A percentile compares a stretch with the other conserved stretches of the same genome.
Conservation (phyloP, 2,888 invertebrate species). For the Yponomeuta plumbellus region DNA sequence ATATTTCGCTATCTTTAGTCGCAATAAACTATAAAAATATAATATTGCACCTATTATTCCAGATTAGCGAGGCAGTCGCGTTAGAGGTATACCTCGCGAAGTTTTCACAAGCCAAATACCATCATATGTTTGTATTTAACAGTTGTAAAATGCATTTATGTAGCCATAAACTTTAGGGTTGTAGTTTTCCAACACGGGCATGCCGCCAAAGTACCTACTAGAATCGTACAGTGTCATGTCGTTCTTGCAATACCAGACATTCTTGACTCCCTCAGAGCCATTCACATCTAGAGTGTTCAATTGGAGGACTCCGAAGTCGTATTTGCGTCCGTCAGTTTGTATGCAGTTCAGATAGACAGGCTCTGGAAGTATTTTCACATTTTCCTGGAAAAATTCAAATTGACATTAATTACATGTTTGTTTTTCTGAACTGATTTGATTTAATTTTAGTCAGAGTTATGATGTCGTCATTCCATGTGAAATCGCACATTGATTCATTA, state of each 20-base stretch:
- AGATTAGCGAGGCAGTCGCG: too few relatives aligned
- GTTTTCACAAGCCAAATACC: not conserved
- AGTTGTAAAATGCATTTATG: constrained; percentile 87
- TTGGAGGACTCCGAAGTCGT: constrained; percentile 90
- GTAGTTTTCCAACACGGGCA: constrained; percentile 83
- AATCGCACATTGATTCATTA: too few relatives aligned
- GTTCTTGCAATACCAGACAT: constrained; percentile 87
- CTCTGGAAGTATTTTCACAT: constrained; percentile 80
- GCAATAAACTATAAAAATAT: too few relatives aligned
- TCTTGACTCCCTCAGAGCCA: constrained; percentile 78
- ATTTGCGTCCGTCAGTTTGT: constrained; percentile 85
- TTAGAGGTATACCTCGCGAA: too few relatives aligned
- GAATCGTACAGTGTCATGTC: constrained; percentile 79
- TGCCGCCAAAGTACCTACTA: constrained; percentile 79
- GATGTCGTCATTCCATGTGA: too few relatives aligned
- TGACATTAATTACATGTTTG: too few relatives aligned
- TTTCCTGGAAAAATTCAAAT: constrained; percentile 55
- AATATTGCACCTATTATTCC: too few relatives aligned
- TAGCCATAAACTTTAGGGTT: constrained; percentile 87
- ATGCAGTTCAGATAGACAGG: constrained; percentile 90
- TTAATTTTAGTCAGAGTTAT: too few relatives aligned
- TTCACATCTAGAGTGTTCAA: constrained; percentile 85
- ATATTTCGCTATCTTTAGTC: too few relatives aligned
- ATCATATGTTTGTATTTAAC: constrained; percentile 44
- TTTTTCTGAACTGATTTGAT: too few relatives aligned